phyloP scores from a whole-genome alignment of 2,888 invertebrate genomes.

The Athrips mouffetella region DNA sequence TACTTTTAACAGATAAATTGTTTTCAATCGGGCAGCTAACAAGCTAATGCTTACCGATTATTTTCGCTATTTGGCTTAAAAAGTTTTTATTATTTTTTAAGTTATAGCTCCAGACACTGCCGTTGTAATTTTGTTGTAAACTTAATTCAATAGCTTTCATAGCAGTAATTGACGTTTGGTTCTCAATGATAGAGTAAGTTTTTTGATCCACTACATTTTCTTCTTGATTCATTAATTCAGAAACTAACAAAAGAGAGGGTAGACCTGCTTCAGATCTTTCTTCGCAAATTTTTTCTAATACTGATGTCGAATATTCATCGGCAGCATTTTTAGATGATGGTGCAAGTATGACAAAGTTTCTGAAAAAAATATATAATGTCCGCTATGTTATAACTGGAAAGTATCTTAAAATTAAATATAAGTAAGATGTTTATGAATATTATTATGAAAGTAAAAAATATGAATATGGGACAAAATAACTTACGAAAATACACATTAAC shows the following conservation, averaged over 20 bases:
- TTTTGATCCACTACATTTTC: not conserved
- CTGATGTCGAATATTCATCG: not conserved
- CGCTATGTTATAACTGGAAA: not conserved
- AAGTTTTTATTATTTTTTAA: conserved; percentile 25
- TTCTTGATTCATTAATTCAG: not conserved
- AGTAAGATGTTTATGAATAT: no score
- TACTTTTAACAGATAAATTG: not conserved
- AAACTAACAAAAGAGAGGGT: not conserved
- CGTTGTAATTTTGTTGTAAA: conserved; percentile 41
- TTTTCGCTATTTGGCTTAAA: conserved; percentile 23
- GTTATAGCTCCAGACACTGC: conserved; percentile 36
- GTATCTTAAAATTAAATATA: conserved; percentile 33
- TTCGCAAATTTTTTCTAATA: not conserved
- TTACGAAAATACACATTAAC: no score
- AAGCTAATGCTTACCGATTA: conserved; percentile 29
- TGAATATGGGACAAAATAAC: no score
- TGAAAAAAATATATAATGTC: not conserved
- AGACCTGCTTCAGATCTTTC: not conserved
- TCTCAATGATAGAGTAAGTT: not conserved
- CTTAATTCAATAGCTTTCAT: conserved; percentile 43
- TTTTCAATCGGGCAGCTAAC: not conserved
- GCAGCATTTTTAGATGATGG: not conserved
- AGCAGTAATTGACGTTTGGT: conserved; percentile 23
- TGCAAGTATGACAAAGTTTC: not conserved
- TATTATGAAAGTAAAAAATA: no score